Percentiles rank a stretch among this genome's conserved stretches.
phyloP scores from a whole-genome alignment of 92 coral and sea anemone species.

The Heliopora coerulea region DNA sequence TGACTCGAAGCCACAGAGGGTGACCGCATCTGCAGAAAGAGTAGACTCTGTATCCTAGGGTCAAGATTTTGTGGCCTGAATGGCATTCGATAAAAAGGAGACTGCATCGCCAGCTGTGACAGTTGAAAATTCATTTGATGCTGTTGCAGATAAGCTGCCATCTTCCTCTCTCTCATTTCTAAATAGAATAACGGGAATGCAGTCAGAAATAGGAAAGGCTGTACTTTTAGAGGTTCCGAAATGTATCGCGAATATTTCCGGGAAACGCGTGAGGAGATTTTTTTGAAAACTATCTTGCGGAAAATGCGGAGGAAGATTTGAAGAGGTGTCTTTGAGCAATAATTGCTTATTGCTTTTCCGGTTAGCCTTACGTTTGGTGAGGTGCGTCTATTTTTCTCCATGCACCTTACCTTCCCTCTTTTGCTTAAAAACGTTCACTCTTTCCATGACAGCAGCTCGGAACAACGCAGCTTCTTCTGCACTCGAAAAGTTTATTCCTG shows the following conservation, averaged over 20 bases:
- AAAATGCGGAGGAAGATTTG: no score
- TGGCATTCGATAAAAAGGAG: constrained; percentile 16
- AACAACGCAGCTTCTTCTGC: constrained; percentile 75
- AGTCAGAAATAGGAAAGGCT: no score
- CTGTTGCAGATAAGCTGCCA: constrained; percentile 40
- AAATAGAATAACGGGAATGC: no score
- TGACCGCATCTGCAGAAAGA: constrained; percentile 34
- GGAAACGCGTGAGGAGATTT: no score
- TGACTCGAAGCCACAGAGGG: constrained; percentile 9
- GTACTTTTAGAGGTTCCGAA: no score
- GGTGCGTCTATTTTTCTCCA: background rate
- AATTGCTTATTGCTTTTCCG: no score
- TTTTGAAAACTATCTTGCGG: no score
- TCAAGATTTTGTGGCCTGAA: background rate
- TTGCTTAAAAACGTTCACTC: constrained; percentile 76
- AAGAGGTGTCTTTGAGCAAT: no score
- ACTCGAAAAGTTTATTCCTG: constrained; percentile 81
- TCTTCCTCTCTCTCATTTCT: constrained; percentile 29
- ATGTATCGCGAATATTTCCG: no score
- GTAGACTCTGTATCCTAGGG: constrained; percentile 5
- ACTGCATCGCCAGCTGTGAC: constrained; percentile 32
- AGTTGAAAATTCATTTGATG: constrained; percentile 30
- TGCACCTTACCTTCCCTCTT: constrained; percentile 67
- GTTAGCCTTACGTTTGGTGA: no score
- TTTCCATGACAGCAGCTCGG: constrained; percentile 82